Evolutionary conservation across 2,888 invertebrate genomes (phyloP), one percentile per base, ranked within the genome.

Genomic region (Iphiclides podalirius): DNA sequence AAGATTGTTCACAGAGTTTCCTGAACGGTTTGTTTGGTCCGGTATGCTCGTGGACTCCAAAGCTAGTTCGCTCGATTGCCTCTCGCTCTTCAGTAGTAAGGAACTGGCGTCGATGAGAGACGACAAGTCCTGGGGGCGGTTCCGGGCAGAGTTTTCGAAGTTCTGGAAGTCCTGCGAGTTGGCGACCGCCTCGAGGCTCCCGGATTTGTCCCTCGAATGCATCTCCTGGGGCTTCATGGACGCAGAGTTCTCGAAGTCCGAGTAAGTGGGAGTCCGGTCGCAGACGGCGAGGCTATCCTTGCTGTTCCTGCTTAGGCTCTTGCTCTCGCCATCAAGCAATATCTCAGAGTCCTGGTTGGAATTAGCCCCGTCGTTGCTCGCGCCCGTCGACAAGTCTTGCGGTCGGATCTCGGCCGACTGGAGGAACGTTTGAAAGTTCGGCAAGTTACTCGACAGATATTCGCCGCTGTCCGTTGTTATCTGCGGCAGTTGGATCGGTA

Each of bases 91-190:
- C 8, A 84, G 57, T 1, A 84, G 60, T 40, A 74, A 51, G 12
- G 74, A 75, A 60, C 78, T 83, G 16, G 79, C 77, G 41, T 82
- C 75, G 47, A 75, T 74, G 39, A 75, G 42, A 7, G 77, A 75
- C 1, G 81, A 77, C 43, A 86, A 55, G 55, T 87, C 81, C 53
- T 85, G 87, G 4, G 84, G 84, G 16, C 79, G 62, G 33, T 53
- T 61, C 54, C 66, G 67, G 33, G 76, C 72, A 1, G 75, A 83
- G 48, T 60, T 75, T 57, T 81, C 75, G 52, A 86, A 86, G 17
- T 66, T 66, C 16, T 62, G 63, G 62, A 85, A 85, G 53, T 76
- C 83, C 52, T 76, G 79, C 2, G 79, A 77, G 58, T 64, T 75
- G n/a, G 66, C 63, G 14, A 70, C 69, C 44, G 71, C 79, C 53